Conservation (phyloP, 1,140 invertebrate genomes). For the Calephelis virginiensis region DNA sequence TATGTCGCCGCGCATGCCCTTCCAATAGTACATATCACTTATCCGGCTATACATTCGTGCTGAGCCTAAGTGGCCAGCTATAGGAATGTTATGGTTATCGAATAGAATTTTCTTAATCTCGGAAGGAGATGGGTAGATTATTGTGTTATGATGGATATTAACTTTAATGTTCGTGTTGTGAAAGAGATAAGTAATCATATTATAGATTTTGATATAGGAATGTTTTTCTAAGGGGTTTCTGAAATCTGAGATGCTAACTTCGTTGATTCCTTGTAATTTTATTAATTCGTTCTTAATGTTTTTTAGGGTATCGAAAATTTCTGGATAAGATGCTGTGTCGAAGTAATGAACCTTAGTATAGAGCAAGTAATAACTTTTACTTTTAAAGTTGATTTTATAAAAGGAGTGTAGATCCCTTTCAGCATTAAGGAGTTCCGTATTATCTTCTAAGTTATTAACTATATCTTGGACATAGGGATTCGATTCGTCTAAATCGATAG, state of each 20-base stretch:
- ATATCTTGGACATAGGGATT: constrained; percentile 33
- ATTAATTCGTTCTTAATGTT: too few species aligned
- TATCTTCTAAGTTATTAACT: constrained; percentile 1
- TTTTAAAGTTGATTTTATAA: too few species aligned
- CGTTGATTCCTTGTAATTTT: too few species aligned
- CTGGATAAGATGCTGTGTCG: too few species aligned
- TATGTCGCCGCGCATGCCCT: constrained; percentile 34
- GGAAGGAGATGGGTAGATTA: constrained; percentile 28
- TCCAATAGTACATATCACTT: constrained; percentile 31
- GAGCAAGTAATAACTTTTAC: too few species aligned
- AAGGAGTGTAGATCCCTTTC: constrained; percentile 30
- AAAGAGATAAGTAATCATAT: constrained; percentile 29
- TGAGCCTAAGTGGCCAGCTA: constrained; percentile 20
- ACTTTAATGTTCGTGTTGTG: constrained; percentile 22
- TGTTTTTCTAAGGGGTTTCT: constrained; percentile 31
- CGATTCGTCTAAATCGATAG: constrained; percentile 39
- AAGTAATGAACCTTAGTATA: too few species aligned
- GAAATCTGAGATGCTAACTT: too few species aligned
- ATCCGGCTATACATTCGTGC: constrained; percentile 31
- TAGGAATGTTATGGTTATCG: constrained; percentile 27
- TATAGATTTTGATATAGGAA: constrained; percentile 29
- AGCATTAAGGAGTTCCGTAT: constrained; percentile 15
- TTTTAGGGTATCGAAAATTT: too few species aligned
- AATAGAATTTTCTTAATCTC: constrained; percentile 30
- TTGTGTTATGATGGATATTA: constrained; percentile 23